Evolutionary conservation across 2,797 vertebrate species (phyloP).

Genomic region (Gastrophryne carolinensis): DNA sequence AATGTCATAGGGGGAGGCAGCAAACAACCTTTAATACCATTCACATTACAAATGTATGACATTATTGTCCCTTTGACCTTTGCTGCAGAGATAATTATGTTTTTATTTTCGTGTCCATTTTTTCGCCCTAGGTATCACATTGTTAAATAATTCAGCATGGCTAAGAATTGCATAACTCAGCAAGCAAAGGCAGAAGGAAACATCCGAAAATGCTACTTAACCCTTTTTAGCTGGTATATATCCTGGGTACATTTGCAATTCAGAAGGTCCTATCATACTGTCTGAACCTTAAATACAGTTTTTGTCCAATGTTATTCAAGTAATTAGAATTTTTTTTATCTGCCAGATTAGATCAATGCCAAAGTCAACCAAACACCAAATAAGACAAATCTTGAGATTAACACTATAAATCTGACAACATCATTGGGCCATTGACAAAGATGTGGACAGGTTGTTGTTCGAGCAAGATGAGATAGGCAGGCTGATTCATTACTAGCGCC

Average conservation of each 20-base stretch:
- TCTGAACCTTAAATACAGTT: too few species aligned
- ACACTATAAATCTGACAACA: too few species aligned
- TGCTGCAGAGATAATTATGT: constrained; percentile 64
- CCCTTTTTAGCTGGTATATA: not conserved
- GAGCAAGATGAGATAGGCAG: too few species aligned
- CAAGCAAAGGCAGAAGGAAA: constrained; percentile 60
- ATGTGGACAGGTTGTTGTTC: too few species aligned
- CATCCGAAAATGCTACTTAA: not conserved
- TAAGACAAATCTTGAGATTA: too few species aligned
- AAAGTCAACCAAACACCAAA: too few species aligned
- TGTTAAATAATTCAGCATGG: constrained; percentile 69
- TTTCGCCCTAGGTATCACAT: constrained; percentile 66
- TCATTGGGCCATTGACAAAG: too few species aligned
- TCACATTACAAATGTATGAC: constrained; percentile 59
- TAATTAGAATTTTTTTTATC: too few species aligned
- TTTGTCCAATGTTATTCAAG: too few species aligned
- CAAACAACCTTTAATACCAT: constrained; percentile 56
- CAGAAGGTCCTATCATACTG: not conserved
- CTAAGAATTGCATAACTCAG: constrained; percentile 63
- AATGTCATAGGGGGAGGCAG: constrained; percentile 59
- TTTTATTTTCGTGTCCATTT: constrained; percentile 63
- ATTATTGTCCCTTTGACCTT: constrained; percentile 71
- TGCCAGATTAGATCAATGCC: too few species aligned
- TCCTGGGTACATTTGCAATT: not conserved
- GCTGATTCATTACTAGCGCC: too few species aligned